These are phyloP conservation scores for Apostichopus parvimensis DNA, from an alignment of 35 echinoderm and acorn worm species.

Conservation along the genomic window DNA sequence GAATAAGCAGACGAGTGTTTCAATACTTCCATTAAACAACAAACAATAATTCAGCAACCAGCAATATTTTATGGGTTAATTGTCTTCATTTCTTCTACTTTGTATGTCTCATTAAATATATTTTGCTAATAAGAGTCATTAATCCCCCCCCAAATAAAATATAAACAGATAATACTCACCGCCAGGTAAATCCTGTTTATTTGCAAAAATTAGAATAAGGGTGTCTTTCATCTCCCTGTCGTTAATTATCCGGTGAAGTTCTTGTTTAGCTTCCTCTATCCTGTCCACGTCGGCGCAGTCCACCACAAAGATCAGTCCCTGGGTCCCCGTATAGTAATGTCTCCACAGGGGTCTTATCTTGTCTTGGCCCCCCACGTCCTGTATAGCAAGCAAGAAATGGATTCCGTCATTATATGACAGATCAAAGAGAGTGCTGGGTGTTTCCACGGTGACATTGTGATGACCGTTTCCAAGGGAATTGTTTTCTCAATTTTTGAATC, in stretches of 20 bases:
- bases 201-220: slow-evolving; percentile 98
- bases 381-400: neutral
- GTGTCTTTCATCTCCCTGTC: slow-evolving; percentile 99
- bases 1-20: no score
- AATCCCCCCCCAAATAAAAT: no score
- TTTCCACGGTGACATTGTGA: no score
- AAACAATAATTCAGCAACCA: no score
- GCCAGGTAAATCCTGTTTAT: slow-evolving; percentile 99
- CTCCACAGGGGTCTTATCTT: slow-evolving; percentile 98
- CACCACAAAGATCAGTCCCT: slow-evolving; percentile 97
- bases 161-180: slow-evolving; percentile 50
- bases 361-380: slow-evolving; percentile 99
- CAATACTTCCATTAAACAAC: no score
- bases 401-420: no score
- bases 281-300: slow-evolving; percentile 96
- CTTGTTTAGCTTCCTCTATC: slow-evolving; percentile 98
- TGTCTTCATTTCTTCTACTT: no score
- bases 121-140: no score
- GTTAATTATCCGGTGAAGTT: slow-evolving; percentile 98
- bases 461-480: neutral
- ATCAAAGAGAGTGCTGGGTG: no score
- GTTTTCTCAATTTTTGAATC: no score
- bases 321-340: slow-evolving; percentile 99
- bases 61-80: no score
- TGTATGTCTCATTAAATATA: no score